Evolutionary conservation across 2,888 invertebrate species (phyloP).

Genomic region (Oxycera nigricornis): DNA sequence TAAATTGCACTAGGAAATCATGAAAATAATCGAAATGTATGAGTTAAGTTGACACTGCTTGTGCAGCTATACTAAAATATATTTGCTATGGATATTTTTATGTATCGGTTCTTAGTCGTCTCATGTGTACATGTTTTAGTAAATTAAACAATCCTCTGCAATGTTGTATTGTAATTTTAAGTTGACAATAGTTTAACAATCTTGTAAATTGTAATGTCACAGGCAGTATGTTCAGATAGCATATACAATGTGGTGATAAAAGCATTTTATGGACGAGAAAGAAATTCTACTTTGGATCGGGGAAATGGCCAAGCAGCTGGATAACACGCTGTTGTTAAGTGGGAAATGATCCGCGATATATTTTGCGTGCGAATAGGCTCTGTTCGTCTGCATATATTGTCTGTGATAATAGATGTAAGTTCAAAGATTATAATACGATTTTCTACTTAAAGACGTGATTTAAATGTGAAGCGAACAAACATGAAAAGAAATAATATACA

Average conservation of each 20-base stretch:
- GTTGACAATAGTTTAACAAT: slow-evolving; percentile 9
- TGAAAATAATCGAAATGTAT: background rate
- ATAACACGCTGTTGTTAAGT: slow-evolving; percentile 1
- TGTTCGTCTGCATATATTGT: slow-evolving; percentile 35
- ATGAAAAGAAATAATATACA: slow-evolving; percentile 23
- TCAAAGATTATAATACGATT: slow-evolving; percentile 22
- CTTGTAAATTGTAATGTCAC: slow-evolving; percentile 33
- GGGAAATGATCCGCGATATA: background rate
- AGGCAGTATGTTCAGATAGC: slow-evolving; percentile 36
- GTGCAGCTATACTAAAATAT: background rate
- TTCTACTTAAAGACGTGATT: slow-evolving; percentile 20
- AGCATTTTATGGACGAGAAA: background rate
- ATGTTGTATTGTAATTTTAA: slow-evolving; percentile 17
- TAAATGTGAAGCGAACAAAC: slow-evolving; percentile 26
- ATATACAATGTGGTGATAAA: background rate
- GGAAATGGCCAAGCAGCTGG: background rate
- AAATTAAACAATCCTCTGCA: background rate
- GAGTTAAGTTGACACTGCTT: background rate
- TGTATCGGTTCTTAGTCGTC: background rate
- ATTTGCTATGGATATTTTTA: background rate
- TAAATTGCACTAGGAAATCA: slow-evolving; percentile 17
- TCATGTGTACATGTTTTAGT: background rate
- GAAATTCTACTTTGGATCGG: background rate
- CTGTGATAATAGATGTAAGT: slow-evolving; percentile 30
- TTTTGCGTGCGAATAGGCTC: slow-evolving; percentile 23